Conservation (phyloP, 2,888 invertebrate genomes). For the Ephialtes manifestator region DNA sequence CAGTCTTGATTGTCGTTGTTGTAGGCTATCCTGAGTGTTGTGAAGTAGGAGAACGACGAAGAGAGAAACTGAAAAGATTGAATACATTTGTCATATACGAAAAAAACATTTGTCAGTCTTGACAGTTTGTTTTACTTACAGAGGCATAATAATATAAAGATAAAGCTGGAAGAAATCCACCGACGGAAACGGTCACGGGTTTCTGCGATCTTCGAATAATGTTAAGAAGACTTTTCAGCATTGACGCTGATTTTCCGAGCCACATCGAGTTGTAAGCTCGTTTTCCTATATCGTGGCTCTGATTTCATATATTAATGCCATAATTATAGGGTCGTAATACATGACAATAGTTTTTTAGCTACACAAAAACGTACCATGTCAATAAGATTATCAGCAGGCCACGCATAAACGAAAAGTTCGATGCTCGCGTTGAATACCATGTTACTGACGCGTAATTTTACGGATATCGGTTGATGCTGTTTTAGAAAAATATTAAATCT, state of each 20-base stretch:
- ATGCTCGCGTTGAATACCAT: slow-evolving; percentile 74
- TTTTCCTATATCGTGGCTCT: slow-evolving; percentile 64
- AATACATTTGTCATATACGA: slow-evolving; percentile 5
- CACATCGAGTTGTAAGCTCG: slow-evolving; percentile 70
- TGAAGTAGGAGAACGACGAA: slow-evolving; percentile 58
- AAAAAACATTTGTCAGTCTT: not conserved
- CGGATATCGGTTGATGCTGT: slow-evolving; percentile 71
- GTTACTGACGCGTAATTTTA: slow-evolving; percentile 72
- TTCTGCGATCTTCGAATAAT: slow-evolving; percentile 57
- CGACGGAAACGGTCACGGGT: slow-evolving; percentile 15
- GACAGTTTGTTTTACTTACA: not conserved
- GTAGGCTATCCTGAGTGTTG: slow-evolving; percentile 51
- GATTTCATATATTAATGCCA: not conserved
- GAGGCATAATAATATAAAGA: slow-evolving; percentile 30
- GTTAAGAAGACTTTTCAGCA: slow-evolving; percentile 58
- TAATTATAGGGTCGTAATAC: not conserved
- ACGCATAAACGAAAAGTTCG: slow-evolving; percentile 77
- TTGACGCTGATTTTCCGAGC: slow-evolving; percentile 66
- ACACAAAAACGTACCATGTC: slow-evolving; percentile 69
- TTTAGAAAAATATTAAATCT: not conserved
- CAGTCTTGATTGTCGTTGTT: slow-evolving; percentile 19
- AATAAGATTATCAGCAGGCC: slow-evolving; percentile 78
- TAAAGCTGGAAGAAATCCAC: slow-evolving; percentile 34
- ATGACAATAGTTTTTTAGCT: not conserved
- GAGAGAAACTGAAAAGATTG: slow-evolving; percentile 47